Evolutionary conservation across 1,140 invertebrate genomes (phyloP).

Genomic region (Diachasma alloeum): DNA sequence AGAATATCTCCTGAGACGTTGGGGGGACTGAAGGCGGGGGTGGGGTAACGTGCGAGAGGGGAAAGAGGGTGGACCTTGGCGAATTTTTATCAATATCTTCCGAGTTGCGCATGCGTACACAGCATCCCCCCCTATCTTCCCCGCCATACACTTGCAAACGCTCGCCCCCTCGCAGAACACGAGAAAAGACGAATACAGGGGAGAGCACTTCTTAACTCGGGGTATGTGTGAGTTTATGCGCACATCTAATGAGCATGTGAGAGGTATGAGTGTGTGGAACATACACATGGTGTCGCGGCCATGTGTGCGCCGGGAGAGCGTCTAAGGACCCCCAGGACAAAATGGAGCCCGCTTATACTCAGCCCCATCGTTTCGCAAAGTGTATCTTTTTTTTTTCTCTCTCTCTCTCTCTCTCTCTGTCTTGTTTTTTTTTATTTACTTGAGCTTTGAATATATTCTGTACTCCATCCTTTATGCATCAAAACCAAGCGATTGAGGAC

Average conservation of each 20-base stretch:
- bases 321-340: conserved; percentile 61
- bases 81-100: conserved; percentile 65
- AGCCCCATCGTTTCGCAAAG: conserved; percentile 55
- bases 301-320: conserved; percentile 38
- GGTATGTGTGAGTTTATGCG: conserved; percentile 35
- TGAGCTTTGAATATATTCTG: background rate
- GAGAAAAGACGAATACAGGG: background rate
- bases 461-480: background rate
- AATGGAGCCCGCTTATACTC: conserved; percentile 61
- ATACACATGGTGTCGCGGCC: conserved; percentile 1
- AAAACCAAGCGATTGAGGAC: background rate
- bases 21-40: conserved; percentile 40
- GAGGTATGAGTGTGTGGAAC: background rate
- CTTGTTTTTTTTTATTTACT: background rate
- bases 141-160: background rate
- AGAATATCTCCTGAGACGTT: conserved; percentile 62
- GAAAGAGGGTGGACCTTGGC: conserved; percentile 59
- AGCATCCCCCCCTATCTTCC: conserved; percentile 34
- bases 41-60: conserved; percentile 43
- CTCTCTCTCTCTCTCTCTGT: background rate
- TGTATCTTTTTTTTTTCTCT: conserved; percentile 52
- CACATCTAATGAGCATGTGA: conserved; percentile 52
- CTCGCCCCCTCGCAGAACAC: background rate
- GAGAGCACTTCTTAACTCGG: conserved; percentile 19
- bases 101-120: conserved; percentile 57